phyloP scores from a whole-genome alignment of 2,888 invertebrate genomes.

The Orchestes rusci region DNA sequence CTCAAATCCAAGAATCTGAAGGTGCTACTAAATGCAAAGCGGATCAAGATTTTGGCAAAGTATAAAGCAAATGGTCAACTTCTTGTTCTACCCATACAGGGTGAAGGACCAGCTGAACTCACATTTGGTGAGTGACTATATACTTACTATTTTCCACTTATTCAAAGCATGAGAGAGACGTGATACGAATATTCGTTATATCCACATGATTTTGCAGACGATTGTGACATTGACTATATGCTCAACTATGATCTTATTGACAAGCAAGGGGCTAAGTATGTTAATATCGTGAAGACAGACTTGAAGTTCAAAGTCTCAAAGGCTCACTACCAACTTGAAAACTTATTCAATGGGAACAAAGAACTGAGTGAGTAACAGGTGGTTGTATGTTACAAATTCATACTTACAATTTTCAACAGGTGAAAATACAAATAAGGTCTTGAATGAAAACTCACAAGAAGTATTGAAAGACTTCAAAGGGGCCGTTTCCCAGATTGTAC shows the following conservation, averaged over 20 bases:
- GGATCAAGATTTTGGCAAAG: no score
- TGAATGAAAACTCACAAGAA: conserved; percentile 35
- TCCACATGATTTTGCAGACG: no score
- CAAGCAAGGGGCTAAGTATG: conserved; percentile 22
- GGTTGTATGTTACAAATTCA: background rate
- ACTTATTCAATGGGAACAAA: conserved; percentile 35
- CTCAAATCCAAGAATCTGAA: no score
- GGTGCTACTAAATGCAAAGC: no score
- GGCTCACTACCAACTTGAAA: conserved; percentile 29
- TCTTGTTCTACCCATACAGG: no score
- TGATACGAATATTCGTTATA: no score
- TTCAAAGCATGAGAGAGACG: no score
- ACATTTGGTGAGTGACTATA: no score
- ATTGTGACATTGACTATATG: conserved; percentile 8
- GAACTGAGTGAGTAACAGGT: conserved; percentile 28
- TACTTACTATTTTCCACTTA: background rate
- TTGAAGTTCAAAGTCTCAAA: conserved; percentile 20
- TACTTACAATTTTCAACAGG: conserved; percentile 24
- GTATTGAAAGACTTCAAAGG: conserved; percentile 31
- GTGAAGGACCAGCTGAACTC: no score
- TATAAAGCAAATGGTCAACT: no score
- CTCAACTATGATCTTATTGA: conserved; percentile 14
- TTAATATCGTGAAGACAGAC: conserved; percentile 7
- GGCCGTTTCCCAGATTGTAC: conserved; percentile 20
- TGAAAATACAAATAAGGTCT: conserved; percentile 35